These are phyloP conservation scores for Nomada fucata DNA, from an alignment of 2,888 invertebrate genomes.

Conservation along the genomic window DNA sequence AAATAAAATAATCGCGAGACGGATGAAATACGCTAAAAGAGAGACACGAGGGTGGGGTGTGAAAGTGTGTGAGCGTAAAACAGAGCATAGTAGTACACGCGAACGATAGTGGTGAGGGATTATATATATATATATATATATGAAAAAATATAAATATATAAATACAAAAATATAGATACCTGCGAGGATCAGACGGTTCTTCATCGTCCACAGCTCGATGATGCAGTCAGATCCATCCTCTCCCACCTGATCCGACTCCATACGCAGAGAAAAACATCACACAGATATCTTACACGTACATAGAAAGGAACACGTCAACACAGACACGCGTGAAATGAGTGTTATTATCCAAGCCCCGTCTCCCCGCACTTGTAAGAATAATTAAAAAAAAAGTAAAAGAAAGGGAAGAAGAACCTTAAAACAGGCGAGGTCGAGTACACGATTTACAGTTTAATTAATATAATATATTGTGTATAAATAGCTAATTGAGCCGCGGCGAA, in stretches of 20 bases:
- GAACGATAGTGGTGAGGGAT: constrained; percentile 59
- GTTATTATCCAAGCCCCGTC: constrained; percentile 53
- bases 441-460: constrained; percentile 81
- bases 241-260: constrained; percentile 41
- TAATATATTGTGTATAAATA: constrained; percentile 84
- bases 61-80: constrained; percentile 40
- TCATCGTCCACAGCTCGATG: constrained; percentile 56
- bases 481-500: constrained; percentile 82
- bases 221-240: constrained; percentile 58
- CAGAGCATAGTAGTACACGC: constrained; percentile 38
- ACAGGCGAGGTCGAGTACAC: constrained; percentile 72
- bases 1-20: background rate
- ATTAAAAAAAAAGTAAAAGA: constrained; percentile 61
- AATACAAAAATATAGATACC: constrained; percentile 67
- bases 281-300: constrained; percentile 24
- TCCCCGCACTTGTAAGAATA: constrained; percentile 67
- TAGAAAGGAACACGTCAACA: constrained; percentile 15
- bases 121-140: constrained; percentile 50
- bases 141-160: constrained; percentile 68
- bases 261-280: constrained; percentile 23
- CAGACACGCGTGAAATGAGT: constrained; percentile 31
- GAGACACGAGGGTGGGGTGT: constrained; percentile 14
- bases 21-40: constrained; percentile 10
- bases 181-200: constrained; percentile 56
- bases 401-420: background rate